phyloP scores from a whole-genome alignment of 2,797 vertebrate species.

The Acanthopagrus latus region DNA sequence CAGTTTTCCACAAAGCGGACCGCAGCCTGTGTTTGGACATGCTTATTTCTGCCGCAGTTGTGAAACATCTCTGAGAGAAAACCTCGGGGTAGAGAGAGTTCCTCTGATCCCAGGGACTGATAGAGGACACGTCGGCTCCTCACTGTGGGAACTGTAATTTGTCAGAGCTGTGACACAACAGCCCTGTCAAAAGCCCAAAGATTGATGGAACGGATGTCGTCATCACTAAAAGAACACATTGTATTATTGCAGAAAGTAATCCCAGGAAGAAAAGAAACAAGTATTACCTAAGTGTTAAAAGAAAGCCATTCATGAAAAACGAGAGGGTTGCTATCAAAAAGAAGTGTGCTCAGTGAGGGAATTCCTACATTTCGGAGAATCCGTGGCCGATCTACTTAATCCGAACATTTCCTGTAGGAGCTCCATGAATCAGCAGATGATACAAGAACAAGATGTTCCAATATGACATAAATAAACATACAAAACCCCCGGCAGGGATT shows the following conservation, averaged over 20 bases:
- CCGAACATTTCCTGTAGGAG: conserved; percentile 29
- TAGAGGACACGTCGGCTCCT: conserved; percentile 69
- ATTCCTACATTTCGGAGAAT: conserved; percentile 15
- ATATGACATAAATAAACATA: conserved; percentile 10
- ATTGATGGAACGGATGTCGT: conserved; percentile 38
- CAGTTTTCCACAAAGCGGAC: conserved; percentile 51
- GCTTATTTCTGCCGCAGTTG: conserved; percentile 73
- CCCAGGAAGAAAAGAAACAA: conserved; percentile 26
- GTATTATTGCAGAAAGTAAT: conserved; percentile 37
- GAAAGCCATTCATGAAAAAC: conserved; percentile 2
- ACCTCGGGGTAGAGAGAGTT: conserved; percentile 76
- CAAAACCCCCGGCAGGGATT: not conserved
- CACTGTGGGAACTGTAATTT: conserved; percentile 75
- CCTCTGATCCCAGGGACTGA: conserved; percentile 78
- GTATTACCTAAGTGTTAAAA: conserved; percentile 43
- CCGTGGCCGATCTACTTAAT: not conserved
- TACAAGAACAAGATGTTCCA: conserved; percentile 19
- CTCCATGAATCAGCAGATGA: conserved; percentile 34
- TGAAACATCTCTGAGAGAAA: conserved; percentile 76
- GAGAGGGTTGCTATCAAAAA: conserved; percentile 28
- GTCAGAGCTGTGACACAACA: conserved; percentile 70
- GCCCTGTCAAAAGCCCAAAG: conserved; percentile 34
- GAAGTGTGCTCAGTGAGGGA: conserved; percentile 23
- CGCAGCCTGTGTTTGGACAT: conserved; percentile 81
- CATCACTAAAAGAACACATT: conserved; percentile 57